phyloP scores from a whole-genome alignment of 2,888 invertebrate species.

The Micoletzkya japonica region DNA sequence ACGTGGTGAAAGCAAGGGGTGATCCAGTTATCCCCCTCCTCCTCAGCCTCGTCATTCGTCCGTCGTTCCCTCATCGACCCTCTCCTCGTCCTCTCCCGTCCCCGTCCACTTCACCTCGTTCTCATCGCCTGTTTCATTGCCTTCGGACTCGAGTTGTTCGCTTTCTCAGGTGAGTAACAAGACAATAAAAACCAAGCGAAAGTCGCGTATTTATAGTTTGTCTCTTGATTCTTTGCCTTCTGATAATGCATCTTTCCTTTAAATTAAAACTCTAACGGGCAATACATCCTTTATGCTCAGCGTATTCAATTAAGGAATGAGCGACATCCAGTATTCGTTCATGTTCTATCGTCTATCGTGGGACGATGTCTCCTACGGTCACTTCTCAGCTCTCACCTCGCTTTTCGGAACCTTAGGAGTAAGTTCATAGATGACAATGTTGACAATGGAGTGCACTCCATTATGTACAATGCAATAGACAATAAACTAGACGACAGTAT shows the following conservation, averaged over 20 bases:
- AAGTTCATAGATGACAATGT: not conserved
- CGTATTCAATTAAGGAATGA: slow-evolving; percentile 12
- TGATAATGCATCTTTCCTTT: too few species aligned
- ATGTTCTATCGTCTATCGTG: slow-evolving; percentile 24
- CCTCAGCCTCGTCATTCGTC: slow-evolving; percentile 7
- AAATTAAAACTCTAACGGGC: too few species aligned
- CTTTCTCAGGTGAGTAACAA: slow-evolving; percentile 10
- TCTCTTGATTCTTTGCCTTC: too few species aligned
- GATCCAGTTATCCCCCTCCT: not conserved
- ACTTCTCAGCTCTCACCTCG: slow-evolving; percentile 11
- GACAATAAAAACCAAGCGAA: not conserved
- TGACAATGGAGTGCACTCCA: not conserved
- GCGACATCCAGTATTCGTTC: slow-evolving; percentile 28
- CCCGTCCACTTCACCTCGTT: slow-evolving; percentile 13
- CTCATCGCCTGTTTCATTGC: slow-evolving; percentile 23
- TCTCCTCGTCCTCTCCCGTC: slow-evolving; percentile 7
- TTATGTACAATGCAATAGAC: not conserved
- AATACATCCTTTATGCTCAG: too few species aligned
- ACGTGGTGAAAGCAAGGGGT: too few species aligned
- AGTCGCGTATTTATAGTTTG: not conserved
- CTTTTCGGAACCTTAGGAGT: slow-evolving; percentile 26
- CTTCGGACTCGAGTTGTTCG: slow-evolving; percentile 25
- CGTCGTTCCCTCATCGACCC: slow-evolving; percentile 25
- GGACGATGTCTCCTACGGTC: slow-evolving; percentile 26
- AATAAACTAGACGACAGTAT: not conserved